phyloP scores from a whole-genome alignment of 2,888 invertebrate species.

The Aporophyla nigra region DNA sequence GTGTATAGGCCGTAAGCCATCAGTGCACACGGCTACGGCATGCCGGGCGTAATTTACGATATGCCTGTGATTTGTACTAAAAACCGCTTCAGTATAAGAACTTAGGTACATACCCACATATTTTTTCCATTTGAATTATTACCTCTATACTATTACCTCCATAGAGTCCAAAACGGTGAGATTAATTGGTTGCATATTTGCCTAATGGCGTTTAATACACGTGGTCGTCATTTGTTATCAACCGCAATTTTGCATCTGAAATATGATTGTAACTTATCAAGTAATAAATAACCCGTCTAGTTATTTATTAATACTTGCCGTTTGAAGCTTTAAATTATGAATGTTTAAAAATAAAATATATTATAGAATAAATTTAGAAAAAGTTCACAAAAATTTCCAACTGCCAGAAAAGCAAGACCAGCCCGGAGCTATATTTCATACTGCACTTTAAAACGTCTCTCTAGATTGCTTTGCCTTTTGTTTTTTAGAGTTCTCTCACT shows the following conservation, averaged over 20 bases:
- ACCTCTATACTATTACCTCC: background rate
- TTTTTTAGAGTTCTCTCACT: slow-evolving; percentile 40
- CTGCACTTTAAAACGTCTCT: slow-evolving; percentile 69
- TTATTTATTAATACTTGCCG: background rate
- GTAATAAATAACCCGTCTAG: background rate
- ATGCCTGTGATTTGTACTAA: slow-evolving; percentile 38
- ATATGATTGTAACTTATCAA: slow-evolving; percentile 21
- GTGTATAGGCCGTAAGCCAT: slow-evolving; percentile 43
- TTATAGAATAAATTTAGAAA: slow-evolving; percentile 7
- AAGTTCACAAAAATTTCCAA: slow-evolving; percentile 47
- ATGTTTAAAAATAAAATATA: slow-evolving; percentile 27
- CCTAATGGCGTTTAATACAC: slow-evolving; percentile 30
- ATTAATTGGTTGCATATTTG: slow-evolving; percentile 43
- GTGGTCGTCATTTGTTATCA: slow-evolving; percentile 25
- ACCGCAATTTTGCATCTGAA: slow-evolving; percentile 23
- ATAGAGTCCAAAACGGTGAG: slow-evolving; percentile 10
- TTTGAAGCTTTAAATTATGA: background rate
- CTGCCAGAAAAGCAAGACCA: slow-evolving; percentile 60
- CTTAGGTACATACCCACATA: slow-evolving; percentile 22
- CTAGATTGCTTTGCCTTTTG: slow-evolving; percentile 56
- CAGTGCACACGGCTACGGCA: slow-evolving; percentile 38
- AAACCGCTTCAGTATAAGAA: slow-evolving; percentile 23
- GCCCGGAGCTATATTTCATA: slow-evolving; percentile 71
- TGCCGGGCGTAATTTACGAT: slow-evolving; percentile 47
- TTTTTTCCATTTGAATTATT: slow-evolving; percentile 44